Percentiles rank a stretch among this genome's conserved stretches.
Conservation (phyloP, 1,140 invertebrate genomes). For the Drosophila pandora region DNA sequence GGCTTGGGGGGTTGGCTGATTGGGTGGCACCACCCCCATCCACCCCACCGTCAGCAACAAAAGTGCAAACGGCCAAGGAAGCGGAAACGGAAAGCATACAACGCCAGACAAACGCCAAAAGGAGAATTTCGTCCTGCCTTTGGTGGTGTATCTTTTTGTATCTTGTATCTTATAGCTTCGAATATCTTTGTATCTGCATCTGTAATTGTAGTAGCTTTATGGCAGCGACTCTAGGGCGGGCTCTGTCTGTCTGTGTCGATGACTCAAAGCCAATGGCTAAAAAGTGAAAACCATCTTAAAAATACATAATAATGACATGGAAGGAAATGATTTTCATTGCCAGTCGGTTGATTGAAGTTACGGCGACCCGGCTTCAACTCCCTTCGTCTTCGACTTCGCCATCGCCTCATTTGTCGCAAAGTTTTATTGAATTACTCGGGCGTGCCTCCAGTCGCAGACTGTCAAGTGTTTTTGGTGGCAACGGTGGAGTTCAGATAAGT, state of each 20-base stretch:
- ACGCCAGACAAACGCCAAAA: slow-evolving; percentile 74
- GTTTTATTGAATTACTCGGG: slow-evolving; percentile 80
- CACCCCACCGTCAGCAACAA: slow-evolving; percentile 47
- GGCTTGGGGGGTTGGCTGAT: not conserved
- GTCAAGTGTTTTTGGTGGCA: slow-evolving; percentile 45
- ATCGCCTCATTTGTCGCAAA: slow-evolving; percentile 78
- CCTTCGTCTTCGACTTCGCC: not conserved
- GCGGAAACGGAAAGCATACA: slow-evolving; percentile 81
- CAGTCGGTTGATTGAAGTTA: slow-evolving; percentile 65
- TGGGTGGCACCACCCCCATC: slow-evolving; percentile 1
- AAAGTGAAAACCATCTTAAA: slow-evolving; percentile 73
- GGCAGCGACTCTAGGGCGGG: slow-evolving; percentile 1
- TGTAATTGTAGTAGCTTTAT: slow-evolving; percentile 19
- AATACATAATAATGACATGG: slow-evolving; percentile 80
- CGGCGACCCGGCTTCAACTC: slow-evolving; percentile 35
- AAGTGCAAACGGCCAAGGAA: slow-evolving; percentile 78
- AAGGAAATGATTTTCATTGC: slow-evolving; percentile 82
- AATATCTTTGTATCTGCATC: slow-evolving; percentile 28
- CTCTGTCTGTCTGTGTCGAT: slow-evolving; percentile 32
- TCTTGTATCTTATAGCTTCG: slow-evolving; percentile 24
- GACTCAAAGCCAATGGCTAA: slow-evolving; percentile 52
- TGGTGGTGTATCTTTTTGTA: slow-evolving; percentile 26
- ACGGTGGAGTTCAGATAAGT: not conserved
- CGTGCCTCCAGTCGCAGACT: slow-evolving; percentile 69
- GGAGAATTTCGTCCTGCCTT: slow-evolving; percentile 40